Evolutionary conservation across 2,888 invertebrate genomes (phyloP), one percentile per base, ranked within the genome.

Genomic region (Orchestes rusci): DNA sequence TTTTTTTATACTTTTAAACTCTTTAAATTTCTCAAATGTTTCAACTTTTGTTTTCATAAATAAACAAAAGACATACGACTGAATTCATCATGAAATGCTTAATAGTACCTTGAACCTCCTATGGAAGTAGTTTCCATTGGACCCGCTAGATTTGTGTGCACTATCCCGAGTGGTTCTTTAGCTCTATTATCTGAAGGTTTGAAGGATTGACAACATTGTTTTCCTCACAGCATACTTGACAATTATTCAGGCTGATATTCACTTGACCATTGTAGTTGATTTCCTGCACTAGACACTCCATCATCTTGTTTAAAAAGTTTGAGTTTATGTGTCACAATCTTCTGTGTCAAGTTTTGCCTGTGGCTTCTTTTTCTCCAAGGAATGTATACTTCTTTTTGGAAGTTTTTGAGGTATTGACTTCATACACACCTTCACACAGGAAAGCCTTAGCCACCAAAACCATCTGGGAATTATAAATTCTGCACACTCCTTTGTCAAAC

Each of bases 1-100:
- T 50, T n/a, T 46, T 48, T 18, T 16, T 37, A 46, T 61, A 59
- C 35, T 57, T 60, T 43, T 59, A 58, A 17, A 56, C 57, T 58
- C 50, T 43, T 48, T 48, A 33, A 58, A 58, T 18, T 41, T 45
- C 17, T 52, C 37, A 35, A 47, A 46, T 3, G 50, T 55, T 36
- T 64, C 53, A 47, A 47, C 47, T 39, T 62, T 62, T 2, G 32
- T 41, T 41, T 58, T 60, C 7, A 63, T 15, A 28, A 45, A 44
- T n/a, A n/a, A n/a, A n/a, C n/a, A n/a, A n/a, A n/a, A n/a, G n/a
- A n/a, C n/a, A n/a, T n/a, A n/a, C n/a, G 18, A 19, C 23, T 50
- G 16, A 7, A 34, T 16, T 48, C 48, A 48, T 52, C 43, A 27
- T 31, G 13, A 16, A 50, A 45, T 3, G 13, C 12, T 19, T 48